Base-by-base conservation (phyloP, 2,888 invertebrate genomes). In the Acanthosepion lycidas region DNA sequence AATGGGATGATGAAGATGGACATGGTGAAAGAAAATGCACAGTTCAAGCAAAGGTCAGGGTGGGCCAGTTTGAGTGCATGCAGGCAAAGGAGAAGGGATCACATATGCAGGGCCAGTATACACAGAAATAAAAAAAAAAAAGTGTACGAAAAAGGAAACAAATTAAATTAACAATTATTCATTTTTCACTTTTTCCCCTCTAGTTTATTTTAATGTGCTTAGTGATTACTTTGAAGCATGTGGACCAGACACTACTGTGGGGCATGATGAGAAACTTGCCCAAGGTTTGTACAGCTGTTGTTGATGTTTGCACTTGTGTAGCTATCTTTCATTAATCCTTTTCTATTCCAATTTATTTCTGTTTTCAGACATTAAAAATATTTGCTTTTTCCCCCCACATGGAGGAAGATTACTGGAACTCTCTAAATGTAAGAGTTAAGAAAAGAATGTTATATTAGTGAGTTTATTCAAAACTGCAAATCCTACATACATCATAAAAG, bases 111-210 rank as follows among this genome's bases (percentile, higher is more conserved):
- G 78, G n/a, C 78, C 12, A 78, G n/a, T 78, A n/a, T n/a, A 33
- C 78, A 78, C 15, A 33, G n/a, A 33, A n/a, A 78, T 78, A 78
- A n/a, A 78, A n/a, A n/a, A 78, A n/a, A n/a, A 78, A 78, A n/a
- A 33, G n/a, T n/a, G n/a, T 33, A 78, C n/a, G 33, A 9, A 78
- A n/a, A 78, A 78, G n/a, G n/a, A 78, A 78, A 78, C n/a, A 78
- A 78, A 78, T n/a, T 78, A 78, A 78, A 78, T 78, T 78, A 78
- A 78, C 78, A 78, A 78, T 78, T 78, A 78, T 78, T 33, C n/a
- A n/a, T n/a, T n/a, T 59, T 59, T 23, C 59, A 59, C 59, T 23
- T 59, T 23, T 59, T 59, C 6, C 23, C 59, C 20, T 42, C 59
- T 23, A 20, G 20, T 20, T 59, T 23, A 23, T 59, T 59, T n/a